Evolutionary conservation across 2,888 invertebrate species (phyloP).

Genomic region (Cyrtodaria siliqua): DNA sequence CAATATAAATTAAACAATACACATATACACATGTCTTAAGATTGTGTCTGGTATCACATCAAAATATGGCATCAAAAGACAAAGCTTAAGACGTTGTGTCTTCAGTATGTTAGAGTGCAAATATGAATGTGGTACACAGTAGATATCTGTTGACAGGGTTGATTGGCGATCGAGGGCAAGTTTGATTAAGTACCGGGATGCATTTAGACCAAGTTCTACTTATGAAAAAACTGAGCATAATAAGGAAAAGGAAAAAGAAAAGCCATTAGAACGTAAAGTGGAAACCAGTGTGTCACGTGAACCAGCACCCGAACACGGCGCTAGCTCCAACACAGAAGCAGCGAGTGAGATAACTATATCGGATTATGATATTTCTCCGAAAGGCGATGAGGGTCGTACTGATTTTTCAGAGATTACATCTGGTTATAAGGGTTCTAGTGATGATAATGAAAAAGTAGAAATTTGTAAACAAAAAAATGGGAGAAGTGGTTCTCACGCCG

Average conservation of each 20-base stretch:
- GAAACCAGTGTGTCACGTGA: slow-evolving; percentile 6
- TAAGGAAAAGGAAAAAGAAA: slow-evolving; percentile 21
- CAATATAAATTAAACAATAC: no score
- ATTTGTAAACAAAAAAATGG: slow-evolving; percentile 17
- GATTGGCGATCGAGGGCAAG: slow-evolving; percentile 60
- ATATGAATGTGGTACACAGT: not conserved
- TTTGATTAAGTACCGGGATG: slow-evolving; percentile 64
- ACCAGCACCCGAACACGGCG: slow-evolving; percentile 33
- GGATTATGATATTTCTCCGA: slow-evolving; percentile 47
- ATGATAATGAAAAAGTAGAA: slow-evolving; percentile 21
- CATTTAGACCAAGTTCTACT: slow-evolving; percentile 38
- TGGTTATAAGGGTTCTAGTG: slow-evolving; percentile 1
- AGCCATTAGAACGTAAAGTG: slow-evolving; percentile 13
- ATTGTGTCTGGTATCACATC: slow-evolving; percentile 11
- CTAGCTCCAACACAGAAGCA: slow-evolving; percentile 57
- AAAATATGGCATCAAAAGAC: not conserved
- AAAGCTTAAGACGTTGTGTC: slow-evolving; percentile 18
- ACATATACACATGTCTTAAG: slow-evolving; percentile 17
- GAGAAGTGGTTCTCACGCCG: not conserved
- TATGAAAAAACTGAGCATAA: slow-evolving; percentile 24
- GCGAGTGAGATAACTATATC: slow-evolving; percentile 60
- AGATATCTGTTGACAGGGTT: slow-evolving; percentile 59
- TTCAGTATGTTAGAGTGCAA: not conserved
- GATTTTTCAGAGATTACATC: slow-evolving; percentile 10
- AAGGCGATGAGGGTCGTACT: slow-evolving; percentile 41